Evolutionary conservation across 1,140 invertebrate species (phyloP).

Genomic region (Hetaerina americana): DNA sequence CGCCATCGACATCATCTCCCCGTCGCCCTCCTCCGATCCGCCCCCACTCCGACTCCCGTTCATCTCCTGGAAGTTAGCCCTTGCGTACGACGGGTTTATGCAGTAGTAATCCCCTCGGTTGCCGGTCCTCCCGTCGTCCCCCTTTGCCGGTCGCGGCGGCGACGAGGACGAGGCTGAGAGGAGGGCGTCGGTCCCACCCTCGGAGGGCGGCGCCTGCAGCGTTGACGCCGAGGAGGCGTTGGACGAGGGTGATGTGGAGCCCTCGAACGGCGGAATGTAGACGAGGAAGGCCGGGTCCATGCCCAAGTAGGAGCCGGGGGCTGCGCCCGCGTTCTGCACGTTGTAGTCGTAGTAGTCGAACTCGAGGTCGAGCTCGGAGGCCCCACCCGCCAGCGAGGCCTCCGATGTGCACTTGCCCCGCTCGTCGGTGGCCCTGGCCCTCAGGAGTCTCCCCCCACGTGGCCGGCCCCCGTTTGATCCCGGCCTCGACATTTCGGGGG

Average conservation of each 20-base stretch:
- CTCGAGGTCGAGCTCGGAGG: conserved; percentile 65
- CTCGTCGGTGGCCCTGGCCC: conserved; percentile 6
- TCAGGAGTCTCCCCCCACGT: conserved; percentile 4
- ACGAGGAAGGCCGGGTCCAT: conserved; percentile 78
- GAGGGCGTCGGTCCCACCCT: not conserved
- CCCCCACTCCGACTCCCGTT: not conserved
- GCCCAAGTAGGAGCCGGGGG: conserved; percentile 66
- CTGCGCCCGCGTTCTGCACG: conserved; percentile 57
- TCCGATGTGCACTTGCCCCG: conserved; percentile 39
- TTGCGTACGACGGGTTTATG: not conserved
- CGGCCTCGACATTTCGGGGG: not conserved
- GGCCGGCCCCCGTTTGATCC: conserved; percentile 5
- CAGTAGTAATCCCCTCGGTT: not conserved
- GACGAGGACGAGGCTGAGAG: not conserved
- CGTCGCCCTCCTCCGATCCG: conserved; percentile 17
- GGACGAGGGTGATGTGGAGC: conserved; percentile 2
- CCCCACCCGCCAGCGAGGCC: conserved; percentile 56
- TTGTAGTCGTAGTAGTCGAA: conserved; percentile 83
- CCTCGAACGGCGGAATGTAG: conserved; percentile 65
- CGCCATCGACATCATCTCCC: conserved; percentile 25
- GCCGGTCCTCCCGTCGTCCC: not conserved
- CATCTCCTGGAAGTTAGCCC: not conserved
- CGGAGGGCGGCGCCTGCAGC: not conserved
- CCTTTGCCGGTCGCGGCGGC: not conserved
- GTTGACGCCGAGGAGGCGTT: not conserved